Evolutionary conservation across 2,797 vertebrate species (phyloP).

Genomic region (Rhinophrynus dorsalis): DNA sequence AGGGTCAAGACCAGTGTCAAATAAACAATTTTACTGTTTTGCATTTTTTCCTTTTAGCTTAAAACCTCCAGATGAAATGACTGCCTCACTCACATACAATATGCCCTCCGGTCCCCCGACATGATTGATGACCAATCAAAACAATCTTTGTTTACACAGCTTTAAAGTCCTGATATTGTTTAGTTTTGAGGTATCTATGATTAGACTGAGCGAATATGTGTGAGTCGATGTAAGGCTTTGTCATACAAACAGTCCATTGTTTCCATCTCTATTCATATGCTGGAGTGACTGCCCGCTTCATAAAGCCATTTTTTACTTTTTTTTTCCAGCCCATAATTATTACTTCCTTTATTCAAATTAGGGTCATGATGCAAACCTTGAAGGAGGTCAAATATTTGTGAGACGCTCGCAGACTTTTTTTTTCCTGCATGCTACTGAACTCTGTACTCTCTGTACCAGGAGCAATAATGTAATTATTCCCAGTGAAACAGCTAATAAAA

Average conservation of each 20-base stretch:
- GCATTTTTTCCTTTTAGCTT: slow-evolving; percentile 72
- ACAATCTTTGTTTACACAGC: slow-evolving; percentile 75
- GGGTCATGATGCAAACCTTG: slow-evolving; percentile 28
- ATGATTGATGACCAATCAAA: slow-evolving; percentile 79
- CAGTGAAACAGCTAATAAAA: slow-evolving; percentile 39
- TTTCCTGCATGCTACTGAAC: slow-evolving; percentile 11
- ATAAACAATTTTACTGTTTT: slow-evolving; percentile 77
- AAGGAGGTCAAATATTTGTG: slow-evolving; percentile 33
- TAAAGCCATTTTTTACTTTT: background rate
- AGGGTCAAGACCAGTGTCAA: slow-evolving; percentile 70
- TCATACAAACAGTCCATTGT: slow-evolving; percentile 55
- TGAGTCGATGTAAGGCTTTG: background rate
- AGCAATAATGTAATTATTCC: slow-evolving; percentile 47
- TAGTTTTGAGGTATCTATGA: slow-evolving; percentile 67
- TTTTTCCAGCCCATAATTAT: background rate
- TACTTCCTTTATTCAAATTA: slow-evolving; percentile 41
- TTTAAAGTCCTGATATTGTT: slow-evolving; percentile 68
- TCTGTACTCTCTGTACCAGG: slow-evolving; percentile 14
- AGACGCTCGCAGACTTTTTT: slow-evolving; percentile 4
- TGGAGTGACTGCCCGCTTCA: slow-evolving; percentile 52
- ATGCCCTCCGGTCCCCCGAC: slow-evolving; percentile 70
- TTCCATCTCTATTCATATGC: slow-evolving; percentile 54
- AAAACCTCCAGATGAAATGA: slow-evolving; percentile 73
- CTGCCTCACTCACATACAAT: slow-evolving; percentile 67
- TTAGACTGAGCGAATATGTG: slow-evolving; percentile 72